Evolutionary conservation across 2,888 invertebrate genomes (phyloP), one percentile per base, ranked within the genome.

Genomic region (Yponomeuta plumbellus): DNA sequence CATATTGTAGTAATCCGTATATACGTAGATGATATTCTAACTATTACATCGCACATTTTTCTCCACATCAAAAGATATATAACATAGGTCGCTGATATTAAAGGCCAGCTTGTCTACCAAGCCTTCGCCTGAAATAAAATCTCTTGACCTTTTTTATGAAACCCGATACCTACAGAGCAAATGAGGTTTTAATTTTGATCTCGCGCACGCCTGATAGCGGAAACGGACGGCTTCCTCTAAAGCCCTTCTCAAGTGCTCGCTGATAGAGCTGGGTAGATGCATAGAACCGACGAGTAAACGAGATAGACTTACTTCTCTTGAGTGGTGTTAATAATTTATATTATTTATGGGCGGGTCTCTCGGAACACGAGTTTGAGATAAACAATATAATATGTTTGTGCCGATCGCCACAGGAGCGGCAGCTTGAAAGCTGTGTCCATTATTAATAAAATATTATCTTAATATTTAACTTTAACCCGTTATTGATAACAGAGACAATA

Each of bases 131-230:
- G 44, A 52, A 52, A 58, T 11, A n/a, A 58, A 58, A 58, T 58
- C 58, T 52, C 44, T 52, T 52, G 44, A 52, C 44, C 44, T 52
- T 52, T 52, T 52, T 52, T 21, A 40, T 52, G 71, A 66, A 71
- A 71, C 66, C 22, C 64, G 71, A 70, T 68, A 70, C n/a, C n/a
- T n/a, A n/a, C 67, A 10, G 34, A 34, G 10, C 52, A 59, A 67
- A 70, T 71, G 70, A 68, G 69, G 71, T 71, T 70, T 72, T 69
- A 69, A 72, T 71, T 71, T 69, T 59, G 59, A 21, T 26, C 71
- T 67, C 58, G 64, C 67, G 65, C 66, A 66, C 68, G 64, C 57
- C 66, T 65, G 66, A 69, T 68, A 70, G 70, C 72, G 73, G 74
- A 74, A 73, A 71, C 71, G 67, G 61, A 58, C 56, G 26, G n/a